Conservation (phyloP, 2,113 vertebrate species). For the Anolis carolinensis region DNA sequence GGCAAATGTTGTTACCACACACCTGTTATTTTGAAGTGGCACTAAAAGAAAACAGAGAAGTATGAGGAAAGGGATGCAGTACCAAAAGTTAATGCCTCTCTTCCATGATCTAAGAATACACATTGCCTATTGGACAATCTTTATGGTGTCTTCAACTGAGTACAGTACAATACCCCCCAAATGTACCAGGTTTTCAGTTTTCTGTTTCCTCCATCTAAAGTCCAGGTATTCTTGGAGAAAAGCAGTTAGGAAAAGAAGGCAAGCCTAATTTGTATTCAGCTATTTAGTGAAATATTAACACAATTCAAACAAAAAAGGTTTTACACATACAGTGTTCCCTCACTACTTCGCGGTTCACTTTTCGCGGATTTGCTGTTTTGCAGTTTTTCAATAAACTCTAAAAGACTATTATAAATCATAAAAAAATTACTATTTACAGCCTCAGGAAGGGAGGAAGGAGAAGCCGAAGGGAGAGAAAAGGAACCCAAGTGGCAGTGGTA, state of each 20-base stretch:
- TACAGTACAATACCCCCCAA: background rate
- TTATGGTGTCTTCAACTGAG: too few relatives aligned
- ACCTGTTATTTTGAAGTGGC: background rate
- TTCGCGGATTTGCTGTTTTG: too few relatives aligned
- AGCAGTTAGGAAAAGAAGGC: too few relatives aligned
- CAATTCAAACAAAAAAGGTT: background rate
- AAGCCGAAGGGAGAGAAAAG: too few relatives aligned
- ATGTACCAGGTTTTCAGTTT: background rate
- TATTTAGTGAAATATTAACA: background rate
- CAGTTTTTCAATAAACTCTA: too few relatives aligned
- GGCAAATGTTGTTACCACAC: background rate
- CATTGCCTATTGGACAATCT: background rate
- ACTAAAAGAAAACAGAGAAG: background rate
- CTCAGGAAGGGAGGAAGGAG: too few relatives aligned
- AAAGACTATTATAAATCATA: too few relatives aligned
- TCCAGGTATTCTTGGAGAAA: background rate
- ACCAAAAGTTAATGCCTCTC: background rate
- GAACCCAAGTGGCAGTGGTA: too few relatives aligned
- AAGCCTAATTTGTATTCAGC: background rate
- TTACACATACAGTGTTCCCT: too few relatives aligned
- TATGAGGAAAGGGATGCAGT: background rate
- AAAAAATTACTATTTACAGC: too few relatives aligned
- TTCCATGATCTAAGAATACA: background rate
- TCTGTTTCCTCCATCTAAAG: background rate
- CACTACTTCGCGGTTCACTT: too few relatives aligned